Percentiles rank a stretch among this genome's conserved stretches.
phyloP scores from a whole-genome alignment of 2,113 vertebrate species.

The Lathamus discolor region DNA sequence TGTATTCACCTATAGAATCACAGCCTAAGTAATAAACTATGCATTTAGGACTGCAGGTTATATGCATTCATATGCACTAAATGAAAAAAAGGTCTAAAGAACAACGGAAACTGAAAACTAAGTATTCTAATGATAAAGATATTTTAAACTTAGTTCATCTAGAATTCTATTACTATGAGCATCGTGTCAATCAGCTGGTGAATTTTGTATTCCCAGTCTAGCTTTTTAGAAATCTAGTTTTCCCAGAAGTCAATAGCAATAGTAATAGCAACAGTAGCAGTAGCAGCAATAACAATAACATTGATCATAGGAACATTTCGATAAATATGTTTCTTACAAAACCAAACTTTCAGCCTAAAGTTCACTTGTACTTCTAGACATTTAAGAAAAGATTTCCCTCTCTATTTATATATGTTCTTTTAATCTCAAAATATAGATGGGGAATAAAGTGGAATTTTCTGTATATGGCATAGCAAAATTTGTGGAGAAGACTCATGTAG shows the following conservation, averaged over 20 bases:
- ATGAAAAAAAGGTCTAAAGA: neutral
- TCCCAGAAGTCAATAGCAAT: neutral
- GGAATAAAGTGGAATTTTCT: neutral
- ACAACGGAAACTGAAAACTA: neutral
- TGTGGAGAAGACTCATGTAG: neutral
- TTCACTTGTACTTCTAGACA: neutral
- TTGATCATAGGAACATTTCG: neutral
- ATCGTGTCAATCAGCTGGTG: accelerated
- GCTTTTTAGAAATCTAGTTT: neutral
- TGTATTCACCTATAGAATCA: neutral
- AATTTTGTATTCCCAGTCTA: neutral
- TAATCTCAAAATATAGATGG: neutral
- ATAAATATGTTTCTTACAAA: neutral
- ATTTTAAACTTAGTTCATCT: neutral
- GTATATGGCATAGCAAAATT: neutral
- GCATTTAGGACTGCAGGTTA: neutral
- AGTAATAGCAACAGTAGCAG: neutral
- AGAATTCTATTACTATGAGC: neutral
- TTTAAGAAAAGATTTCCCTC: neutral
- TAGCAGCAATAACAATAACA: neutral
- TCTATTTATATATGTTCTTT: neutral
- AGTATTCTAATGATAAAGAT: neutral
- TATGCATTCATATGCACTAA: neutral
- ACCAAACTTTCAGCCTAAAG: neutral
- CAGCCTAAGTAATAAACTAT: neutral